phyloP scores from a whole-genome alignment of 2,113 vertebrate species.

The Pavo muticus region DNA sequence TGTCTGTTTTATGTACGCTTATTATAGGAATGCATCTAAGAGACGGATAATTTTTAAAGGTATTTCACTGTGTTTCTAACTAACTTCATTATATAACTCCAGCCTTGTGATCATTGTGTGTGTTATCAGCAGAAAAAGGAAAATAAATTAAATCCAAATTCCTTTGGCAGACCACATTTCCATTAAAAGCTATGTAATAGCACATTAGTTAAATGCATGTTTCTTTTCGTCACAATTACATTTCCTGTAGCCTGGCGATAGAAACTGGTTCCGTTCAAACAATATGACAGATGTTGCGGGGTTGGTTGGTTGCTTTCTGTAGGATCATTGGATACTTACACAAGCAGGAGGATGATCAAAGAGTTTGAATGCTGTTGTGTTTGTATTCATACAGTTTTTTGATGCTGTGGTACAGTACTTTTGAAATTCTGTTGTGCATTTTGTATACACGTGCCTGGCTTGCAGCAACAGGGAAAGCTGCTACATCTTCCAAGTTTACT shows the following conservation, averaged over 20 bases:
- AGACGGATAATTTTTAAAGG: neutral
- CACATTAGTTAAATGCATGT: neutral
- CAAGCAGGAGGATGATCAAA: neutral
- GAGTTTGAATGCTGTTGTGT: neutral
- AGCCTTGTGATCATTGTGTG: neutral
- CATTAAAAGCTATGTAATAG: slow-evolving; percentile 32
- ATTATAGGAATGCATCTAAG: neutral
- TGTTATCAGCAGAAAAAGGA: slow-evolving; percentile 2
- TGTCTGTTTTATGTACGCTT: slow-evolving; percentile 3
- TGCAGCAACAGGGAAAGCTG: neutral
- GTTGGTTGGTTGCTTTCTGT: neutral
- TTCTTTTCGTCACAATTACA: neutral
- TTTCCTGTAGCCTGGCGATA: neutral
- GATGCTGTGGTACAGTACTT: neutral
- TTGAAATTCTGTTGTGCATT: neutral
- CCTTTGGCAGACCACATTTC: neutral
- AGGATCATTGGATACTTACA: neutral
- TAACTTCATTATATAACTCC: neutral
- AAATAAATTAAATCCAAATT: neutral
- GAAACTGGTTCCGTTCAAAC: neutral
- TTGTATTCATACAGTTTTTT: neutral
- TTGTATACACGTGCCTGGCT: neutral
- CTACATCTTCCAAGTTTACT: neutral
- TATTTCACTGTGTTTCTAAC: slow-evolving; percentile 7
- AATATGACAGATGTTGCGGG: neutral